Base-by-base conservation (phyloP, 2,888 invertebrate genomes). In the Patella depressa region DNA sequence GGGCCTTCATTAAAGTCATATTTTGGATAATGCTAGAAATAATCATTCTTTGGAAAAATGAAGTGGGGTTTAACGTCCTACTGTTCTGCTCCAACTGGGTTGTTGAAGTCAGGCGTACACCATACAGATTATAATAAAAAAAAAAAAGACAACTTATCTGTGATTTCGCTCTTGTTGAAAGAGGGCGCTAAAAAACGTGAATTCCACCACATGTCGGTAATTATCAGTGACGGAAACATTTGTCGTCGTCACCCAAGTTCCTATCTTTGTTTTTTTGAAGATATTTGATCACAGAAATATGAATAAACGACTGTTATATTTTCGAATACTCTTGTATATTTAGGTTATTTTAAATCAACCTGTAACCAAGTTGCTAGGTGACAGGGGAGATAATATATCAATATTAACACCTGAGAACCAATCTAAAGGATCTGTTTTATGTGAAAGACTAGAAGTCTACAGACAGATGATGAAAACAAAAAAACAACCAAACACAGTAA, bases 311-410 rank as follows among this genome's bases (percentile, higher is more conserved):
- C 5, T 34, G 34, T 34, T 34, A 5, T 5, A 34, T 4, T 4
- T 4, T 34, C 34, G 5, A 34, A 34, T 3, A 29, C 29, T 29
- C 29, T 1, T 45, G n/a, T 9, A 34, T 29, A 78, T 78, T 19
- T 81, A 88, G 87, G 82, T 74, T 34, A 76, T 86, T 9, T 78
- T 88, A 71, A 76, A 81, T 57, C 84, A 87, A 74, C 87, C 87
- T 54, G 84, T 73, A 53, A 73, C 45, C 14, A 55, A 24, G 24
- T 14, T 73, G n/a, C 55, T 73, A 55, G 53, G 53, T 24, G 73
- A 73, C 14, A 73, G 53, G 73, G 73, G 73, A 73, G 73, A 73
- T 53, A 73, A 73, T 14, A 11, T 73, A 5, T 54, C 55, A n/a
- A 53, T 24, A 5, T 53, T 53, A n/a, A n/a, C 73, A 11, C 24